These are phyloP conservation scores for Phoebastria nigripes DNA, from an alignment of 2,797 vertebrate genomes.

Conservation along the genomic window DNA sequence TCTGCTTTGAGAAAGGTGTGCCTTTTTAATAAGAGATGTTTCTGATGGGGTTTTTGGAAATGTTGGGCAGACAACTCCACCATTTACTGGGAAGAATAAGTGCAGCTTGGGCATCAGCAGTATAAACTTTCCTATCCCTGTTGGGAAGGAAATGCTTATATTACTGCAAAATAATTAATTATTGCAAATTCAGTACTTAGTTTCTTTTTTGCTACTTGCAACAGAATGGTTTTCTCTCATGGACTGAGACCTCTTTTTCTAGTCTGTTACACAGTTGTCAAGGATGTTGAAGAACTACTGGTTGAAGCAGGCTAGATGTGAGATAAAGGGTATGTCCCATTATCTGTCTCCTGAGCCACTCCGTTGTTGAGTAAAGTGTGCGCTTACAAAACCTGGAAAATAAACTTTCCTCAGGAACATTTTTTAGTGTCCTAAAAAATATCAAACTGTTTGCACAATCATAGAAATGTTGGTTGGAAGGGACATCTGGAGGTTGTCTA, in stretches of 20 bases:
- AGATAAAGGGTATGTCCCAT: neutral
- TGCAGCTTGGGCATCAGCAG: neutral
- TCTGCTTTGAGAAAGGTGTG: neutral
- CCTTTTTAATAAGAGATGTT: neutral
- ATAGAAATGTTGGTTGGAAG: neutral
- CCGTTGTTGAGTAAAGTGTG: neutral
- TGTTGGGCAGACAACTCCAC: neutral
- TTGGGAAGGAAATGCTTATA: neutral
- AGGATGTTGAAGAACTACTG: neutral
- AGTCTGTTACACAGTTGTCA: neutral
- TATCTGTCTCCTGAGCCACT: neutral
- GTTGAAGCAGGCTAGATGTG: neutral
- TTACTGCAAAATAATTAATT: neutral
- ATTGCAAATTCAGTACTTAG: neutral
- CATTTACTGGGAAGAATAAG: neutral
- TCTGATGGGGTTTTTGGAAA: neutral
- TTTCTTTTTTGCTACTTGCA: neutral
- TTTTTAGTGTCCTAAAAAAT: neutral
- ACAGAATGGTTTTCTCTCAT: neutral
- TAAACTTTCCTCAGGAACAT: neutral
- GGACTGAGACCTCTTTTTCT: neutral
- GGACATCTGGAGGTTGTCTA: neutral
- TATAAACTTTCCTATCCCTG: neutral
- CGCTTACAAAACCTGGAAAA: neutral
- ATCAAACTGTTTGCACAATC: neutral